These are phyloP conservation scores for Phaedon cochleariae DNA, from an alignment of 2,888 invertebrate species.

Conservation along the genomic window DNA sequence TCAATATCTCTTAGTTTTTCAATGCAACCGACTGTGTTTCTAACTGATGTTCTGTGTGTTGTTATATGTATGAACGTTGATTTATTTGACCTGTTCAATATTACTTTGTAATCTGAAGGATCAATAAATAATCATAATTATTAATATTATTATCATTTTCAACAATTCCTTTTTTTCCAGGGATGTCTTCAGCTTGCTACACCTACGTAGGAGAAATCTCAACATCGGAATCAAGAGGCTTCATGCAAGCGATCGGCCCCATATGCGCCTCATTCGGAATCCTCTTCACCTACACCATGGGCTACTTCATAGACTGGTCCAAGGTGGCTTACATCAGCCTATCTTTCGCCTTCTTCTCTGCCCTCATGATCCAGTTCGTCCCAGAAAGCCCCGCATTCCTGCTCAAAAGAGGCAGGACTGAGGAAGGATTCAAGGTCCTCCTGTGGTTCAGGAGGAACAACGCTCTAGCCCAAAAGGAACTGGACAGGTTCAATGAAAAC, in stretches of 20 bases:
- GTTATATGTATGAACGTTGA: too few species aligned
- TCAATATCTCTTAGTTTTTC: too few species aligned
- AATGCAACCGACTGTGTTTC: too few species aligned
- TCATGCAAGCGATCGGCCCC: constrained; percentile 75
- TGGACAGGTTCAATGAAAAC: constrained; percentile 60
- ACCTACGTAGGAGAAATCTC: constrained; percentile 76
- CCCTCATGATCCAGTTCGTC: constrained; percentile 69
- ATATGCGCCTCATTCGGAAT: constrained; percentile 77
- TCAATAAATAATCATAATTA: too few species aligned
- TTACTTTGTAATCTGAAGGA: too few species aligned
- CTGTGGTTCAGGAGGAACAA: constrained; percentile 73
- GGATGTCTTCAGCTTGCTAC: constrained; percentile 75
- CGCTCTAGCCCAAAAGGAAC: constrained; percentile 70
- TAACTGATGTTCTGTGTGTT: too few species aligned
- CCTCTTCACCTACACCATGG: constrained; percentile 73
- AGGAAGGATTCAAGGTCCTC: constrained; percentile 67
- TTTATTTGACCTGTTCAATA: too few species aligned
- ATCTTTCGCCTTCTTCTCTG: constrained; percentile 65
- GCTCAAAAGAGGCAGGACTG: constrained; percentile 68
- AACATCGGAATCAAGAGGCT: constrained; percentile 73
- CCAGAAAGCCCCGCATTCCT: constrained; percentile 78
- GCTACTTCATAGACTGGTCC: constrained; percentile 74
- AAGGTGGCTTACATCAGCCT: constrained; percentile 72
- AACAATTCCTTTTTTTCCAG: constrained; percentile 61
- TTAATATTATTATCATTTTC: too few species aligned